A percentile compares a stretch with the other conserved stretches of the same genome.
These are phyloP conservation scores for Aphrophora alni DNA, from an alignment of 2,888 invertebrate genomes.

Conservation along the genomic window DNA sequence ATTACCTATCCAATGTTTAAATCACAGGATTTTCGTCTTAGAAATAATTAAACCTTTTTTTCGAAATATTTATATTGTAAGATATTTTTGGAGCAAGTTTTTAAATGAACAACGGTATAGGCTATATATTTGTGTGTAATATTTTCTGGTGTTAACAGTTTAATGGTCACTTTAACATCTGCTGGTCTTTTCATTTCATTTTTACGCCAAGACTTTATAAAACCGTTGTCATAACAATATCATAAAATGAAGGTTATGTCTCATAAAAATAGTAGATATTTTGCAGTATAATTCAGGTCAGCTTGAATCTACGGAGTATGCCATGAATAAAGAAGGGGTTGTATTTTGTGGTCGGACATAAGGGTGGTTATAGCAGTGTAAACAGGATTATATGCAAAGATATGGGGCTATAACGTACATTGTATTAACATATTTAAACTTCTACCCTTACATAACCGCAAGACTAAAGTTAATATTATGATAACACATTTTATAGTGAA, in stretches of 20 bases:
- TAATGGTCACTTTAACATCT: too few relatives aligned
- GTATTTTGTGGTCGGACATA: constrained; percentile 2
- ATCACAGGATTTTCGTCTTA: too few relatives aligned
- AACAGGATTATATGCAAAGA: constrained; percentile 1
- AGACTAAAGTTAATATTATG: neutral
- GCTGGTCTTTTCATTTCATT: too few relatives aligned
- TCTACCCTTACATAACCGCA: neutral
- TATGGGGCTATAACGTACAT: neutral
- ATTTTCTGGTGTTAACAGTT: too few relatives aligned
- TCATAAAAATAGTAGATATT: neutral
- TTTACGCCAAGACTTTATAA: too few relatives aligned
- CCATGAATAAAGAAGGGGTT: constrained; percentile 2
- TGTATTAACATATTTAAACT: neutral
- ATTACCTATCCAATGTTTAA: too few relatives aligned
- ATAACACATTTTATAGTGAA: neutral
- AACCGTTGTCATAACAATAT: neutral
- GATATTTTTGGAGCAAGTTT: too few relatives aligned
- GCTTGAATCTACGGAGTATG: neutral
- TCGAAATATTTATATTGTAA: too few relatives aligned
- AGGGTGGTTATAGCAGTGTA: constrained; percentile 2
- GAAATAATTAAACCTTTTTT: too few relatives aligned
- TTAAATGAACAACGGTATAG: too few relatives aligned
- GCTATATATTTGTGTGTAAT: too few relatives aligned
- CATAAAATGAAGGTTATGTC: neutral
- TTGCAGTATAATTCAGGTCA: neutral